These are phyloP conservation scores for Apodemus speciosus DNA, from an alignment of 2,113 vertebrate genomes.

Conservation along the genomic window DNA sequence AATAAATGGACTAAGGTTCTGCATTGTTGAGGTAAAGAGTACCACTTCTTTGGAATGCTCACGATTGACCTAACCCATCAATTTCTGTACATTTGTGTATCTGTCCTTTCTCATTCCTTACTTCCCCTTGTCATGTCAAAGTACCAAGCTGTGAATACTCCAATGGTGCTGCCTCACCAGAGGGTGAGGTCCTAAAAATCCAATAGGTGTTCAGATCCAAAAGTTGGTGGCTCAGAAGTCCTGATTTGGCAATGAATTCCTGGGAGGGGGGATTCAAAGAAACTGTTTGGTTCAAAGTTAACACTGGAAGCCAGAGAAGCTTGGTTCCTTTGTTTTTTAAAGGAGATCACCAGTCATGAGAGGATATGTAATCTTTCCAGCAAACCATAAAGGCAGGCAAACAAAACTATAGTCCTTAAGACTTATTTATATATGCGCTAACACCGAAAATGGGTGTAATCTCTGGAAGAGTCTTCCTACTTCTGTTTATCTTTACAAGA, in stretches of 20 bases:
- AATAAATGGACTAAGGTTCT: not conserved
- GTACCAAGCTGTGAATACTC: not conserved
- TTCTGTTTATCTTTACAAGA: not conserved
- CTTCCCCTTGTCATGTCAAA: not conserved
- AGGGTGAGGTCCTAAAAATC: not conserved
- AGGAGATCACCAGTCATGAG: not conserved
- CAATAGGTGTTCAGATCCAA: not conserved
- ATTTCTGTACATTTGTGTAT: not conserved
- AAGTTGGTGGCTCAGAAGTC: not conserved
- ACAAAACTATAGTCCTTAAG: too few species aligned
- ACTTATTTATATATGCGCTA: not conserved
- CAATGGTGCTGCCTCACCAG: not conserved
- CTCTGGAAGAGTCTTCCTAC: too few species aligned
- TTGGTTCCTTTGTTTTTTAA: not conserved
- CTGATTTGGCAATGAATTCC: not conserved
- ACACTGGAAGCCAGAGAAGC: not conserved
- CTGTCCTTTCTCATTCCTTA: not conserved
- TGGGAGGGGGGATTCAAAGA: not conserved
- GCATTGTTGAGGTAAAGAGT: too few species aligned
- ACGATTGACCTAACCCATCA: not conserved
- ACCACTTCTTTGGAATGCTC: not conserved
- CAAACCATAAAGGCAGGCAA: not conserved
- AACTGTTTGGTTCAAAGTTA: not conserved
- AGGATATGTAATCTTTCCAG: not conserved
- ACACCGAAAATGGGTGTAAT: not conserved